These are phyloP conservation scores for Metridium senile DNA, from an alignment of 92 coral and sea anemone species.

Conservation along the genomic window DNA sequence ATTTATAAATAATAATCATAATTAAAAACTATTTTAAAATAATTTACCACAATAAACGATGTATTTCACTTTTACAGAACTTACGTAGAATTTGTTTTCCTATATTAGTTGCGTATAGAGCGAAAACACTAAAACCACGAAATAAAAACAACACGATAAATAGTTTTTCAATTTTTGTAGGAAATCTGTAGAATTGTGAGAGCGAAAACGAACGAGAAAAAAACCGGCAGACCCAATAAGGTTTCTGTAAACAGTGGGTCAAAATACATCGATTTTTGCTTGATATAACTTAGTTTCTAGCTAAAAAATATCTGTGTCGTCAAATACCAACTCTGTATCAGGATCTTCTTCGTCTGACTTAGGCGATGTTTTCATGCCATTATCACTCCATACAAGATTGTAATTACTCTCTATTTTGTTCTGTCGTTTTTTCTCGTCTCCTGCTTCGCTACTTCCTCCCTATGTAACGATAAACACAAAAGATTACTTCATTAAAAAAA, in stretches of 20 bases:
- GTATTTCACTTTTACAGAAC: too few relatives aligned
- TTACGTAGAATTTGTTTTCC: too few relatives aligned
- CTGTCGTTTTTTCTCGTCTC: conserved; percentile 79
- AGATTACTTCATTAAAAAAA: background rate
- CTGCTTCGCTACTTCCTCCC: conserved; percentile 93
- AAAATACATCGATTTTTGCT: background rate
- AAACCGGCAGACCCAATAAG: too few relatives aligned
- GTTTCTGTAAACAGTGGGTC: background rate
- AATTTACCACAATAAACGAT: too few relatives aligned
- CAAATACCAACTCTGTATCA: conserved; percentile 37
- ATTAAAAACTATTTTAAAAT: too few relatives aligned
- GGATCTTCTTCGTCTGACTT: conserved; percentile 63
- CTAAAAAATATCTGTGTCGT: conserved; percentile 32
- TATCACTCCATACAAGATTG: conserved; percentile 86
- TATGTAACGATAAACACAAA: conserved; percentile 6
- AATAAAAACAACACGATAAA: too few relatives aligned
- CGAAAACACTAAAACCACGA: too few relatives aligned
- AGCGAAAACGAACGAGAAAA: too few relatives aligned
- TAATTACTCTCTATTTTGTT: conserved; percentile 80
- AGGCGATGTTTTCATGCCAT: conserved; percentile 54
- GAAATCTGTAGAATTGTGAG: too few relatives aligned
- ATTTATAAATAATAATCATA: too few relatives aligned
- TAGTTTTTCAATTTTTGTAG: too few relatives aligned
- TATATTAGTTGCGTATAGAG: too few relatives aligned
- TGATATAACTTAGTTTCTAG: background rate